Conservation (phyloP, 2,113 vertebrate species). For the Lathamus discolor region DNA sequence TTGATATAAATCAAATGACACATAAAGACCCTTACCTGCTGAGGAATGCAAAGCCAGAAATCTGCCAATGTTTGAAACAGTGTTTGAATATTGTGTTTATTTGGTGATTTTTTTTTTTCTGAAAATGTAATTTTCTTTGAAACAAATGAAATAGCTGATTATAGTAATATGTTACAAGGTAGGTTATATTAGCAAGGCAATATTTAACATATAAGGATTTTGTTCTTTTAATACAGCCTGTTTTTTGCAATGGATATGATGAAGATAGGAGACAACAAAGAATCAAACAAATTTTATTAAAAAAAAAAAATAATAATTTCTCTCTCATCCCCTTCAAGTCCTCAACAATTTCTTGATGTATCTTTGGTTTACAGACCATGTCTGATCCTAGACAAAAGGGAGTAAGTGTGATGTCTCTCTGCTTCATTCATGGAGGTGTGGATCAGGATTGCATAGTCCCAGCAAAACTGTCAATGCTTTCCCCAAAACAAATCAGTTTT, state of each 20-base stretch:
- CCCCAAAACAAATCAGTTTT: neutral
- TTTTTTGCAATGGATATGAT: neutral
- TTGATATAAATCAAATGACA: neutral
- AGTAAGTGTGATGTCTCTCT: neutral
- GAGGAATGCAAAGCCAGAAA: neutral
- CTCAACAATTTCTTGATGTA: neutral
- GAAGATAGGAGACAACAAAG: neutral
- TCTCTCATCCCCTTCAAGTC: neutral
- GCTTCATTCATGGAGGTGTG: accelerated
- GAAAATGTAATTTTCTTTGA: neutral
- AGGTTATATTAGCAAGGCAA: neutral
- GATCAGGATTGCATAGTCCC: neutral
- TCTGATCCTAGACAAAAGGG: neutral
- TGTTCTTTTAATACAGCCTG: neutral
- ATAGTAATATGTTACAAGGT: neutral
- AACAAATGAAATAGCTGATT: neutral
- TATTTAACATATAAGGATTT: neutral
- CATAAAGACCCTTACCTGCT: neutral
- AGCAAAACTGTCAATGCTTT: neutral
- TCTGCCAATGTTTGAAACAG: neutral
- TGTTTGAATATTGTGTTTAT: neutral
- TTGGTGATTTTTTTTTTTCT: neutral
- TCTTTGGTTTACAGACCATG: neutral
- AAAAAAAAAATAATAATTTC: neutral
- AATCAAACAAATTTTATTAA: neutral